phyloP scores from a whole-genome alignment of 37 sponge, comb jelly and placozoan genomes.

The Eunapius fragilis region DNA sequence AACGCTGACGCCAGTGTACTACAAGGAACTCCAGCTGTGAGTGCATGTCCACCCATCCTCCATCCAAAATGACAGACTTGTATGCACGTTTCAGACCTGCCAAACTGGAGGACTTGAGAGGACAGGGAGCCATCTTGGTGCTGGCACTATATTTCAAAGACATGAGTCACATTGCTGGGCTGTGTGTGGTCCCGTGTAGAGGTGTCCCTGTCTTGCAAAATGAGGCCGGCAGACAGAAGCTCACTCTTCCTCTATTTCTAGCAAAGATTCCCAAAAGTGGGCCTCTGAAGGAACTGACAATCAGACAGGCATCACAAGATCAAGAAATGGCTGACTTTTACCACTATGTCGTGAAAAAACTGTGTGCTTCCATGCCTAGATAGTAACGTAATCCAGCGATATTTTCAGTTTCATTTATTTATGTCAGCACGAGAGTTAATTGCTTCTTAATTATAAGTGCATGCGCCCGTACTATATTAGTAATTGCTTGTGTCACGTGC shows the following conservation, averaged over 20 bases:
- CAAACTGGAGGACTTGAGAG: background rate
- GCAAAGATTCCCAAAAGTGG: background rate
- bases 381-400: background rate
- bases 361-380: background rate
- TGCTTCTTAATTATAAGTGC: too few relatives aligned
- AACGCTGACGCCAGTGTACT: constrained; percentile 48
- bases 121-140: background rate
- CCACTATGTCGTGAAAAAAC: background rate
- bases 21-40: constrained; percentile 51
- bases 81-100: background rate
- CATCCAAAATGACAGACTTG: background rate
- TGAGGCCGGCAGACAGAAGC: background rate
- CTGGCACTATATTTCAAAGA: background rate
- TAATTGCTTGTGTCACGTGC: too few relatives aligned
- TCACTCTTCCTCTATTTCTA: background rate
- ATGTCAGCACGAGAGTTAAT: too few relatives aligned
- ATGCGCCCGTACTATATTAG: too few relatives aligned
- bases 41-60: background rate
- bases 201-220: background rate
- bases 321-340: background rate
- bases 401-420: too few relatives aligned
- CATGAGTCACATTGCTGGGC: background rate
- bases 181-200: background rate
- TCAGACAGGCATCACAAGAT: background rate
- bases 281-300: background rate